Evolutionary conservation across 2,797 vertebrate genomes (phyloP).

Genomic region (Sebastes matsubarae): DNA sequence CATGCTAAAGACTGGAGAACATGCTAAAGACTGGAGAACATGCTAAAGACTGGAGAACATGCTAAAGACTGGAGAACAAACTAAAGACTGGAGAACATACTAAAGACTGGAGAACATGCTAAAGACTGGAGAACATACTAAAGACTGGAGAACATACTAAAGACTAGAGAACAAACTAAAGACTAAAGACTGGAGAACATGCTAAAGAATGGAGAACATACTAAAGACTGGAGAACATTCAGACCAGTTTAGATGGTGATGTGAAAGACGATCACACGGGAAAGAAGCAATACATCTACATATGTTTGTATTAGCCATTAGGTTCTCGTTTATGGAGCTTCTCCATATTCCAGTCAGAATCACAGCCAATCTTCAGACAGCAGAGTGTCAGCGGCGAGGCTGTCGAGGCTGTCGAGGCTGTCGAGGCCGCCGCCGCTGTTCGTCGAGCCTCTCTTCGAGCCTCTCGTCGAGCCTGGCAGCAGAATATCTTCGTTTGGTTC

Average conservation of each 20-base stretch:
- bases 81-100: too few species aligned
- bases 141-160: too few species aligned
- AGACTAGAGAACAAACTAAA: too few species aligned
- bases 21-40: too few species aligned
- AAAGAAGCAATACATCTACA: neutral
- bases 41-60: too few species aligned
- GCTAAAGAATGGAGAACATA: fast-evolving
- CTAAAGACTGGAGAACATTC: neutral
- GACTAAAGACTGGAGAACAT: too few species aligned
- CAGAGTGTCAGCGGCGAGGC: conserved; percentile 5
- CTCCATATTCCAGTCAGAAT: neutral
- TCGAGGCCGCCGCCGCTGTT: neutral
- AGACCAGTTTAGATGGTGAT: neutral
- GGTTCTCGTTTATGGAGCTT: neutral
- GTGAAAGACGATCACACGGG: neutral
- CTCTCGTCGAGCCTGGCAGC: conserved; percentile 6
- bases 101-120: too few species aligned
- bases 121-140: too few species aligned
- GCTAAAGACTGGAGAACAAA: too few species aligned
- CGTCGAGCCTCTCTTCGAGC: neutral
- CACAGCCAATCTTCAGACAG: neutral
- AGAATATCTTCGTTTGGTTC: conserved; percentile 33
- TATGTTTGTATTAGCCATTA: neutral
- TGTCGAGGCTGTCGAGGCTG: too few species aligned
- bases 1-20: too few species aligned